Conservation (phyloP, 64 coral and sea anemone species). For the Dendrophyllia cribrosa region DNA sequence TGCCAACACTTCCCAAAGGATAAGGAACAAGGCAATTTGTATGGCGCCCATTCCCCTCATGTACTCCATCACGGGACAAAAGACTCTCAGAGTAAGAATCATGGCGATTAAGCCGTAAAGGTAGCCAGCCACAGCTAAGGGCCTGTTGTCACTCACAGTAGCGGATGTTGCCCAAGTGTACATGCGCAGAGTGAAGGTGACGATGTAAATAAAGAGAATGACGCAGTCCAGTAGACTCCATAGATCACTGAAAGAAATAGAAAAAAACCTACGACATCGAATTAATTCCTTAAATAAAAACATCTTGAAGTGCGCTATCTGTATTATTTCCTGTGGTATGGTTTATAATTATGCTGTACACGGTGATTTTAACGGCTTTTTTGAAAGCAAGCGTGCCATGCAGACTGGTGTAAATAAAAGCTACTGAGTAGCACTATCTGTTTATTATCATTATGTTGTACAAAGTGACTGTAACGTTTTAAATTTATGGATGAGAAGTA, state of each 20-base stretch:
- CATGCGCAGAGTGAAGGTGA: slow-evolving; percentile 10
- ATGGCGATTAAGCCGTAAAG: slow-evolving; percentile 6
- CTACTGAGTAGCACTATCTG: too few relatives aligned
- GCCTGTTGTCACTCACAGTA: not conserved
- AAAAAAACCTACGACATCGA: too few relatives aligned
- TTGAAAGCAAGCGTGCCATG: too few relatives aligned
- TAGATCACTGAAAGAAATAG: not conserved
- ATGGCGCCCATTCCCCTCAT: not conserved
- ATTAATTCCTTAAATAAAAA: too few relatives aligned
- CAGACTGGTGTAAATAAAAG: too few relatives aligned
- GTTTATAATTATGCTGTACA: too few relatives aligned
- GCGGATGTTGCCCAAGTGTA: not conserved
- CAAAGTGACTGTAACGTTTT: too few relatives aligned
- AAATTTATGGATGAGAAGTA: too few relatives aligned
- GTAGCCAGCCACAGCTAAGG: not conserved
- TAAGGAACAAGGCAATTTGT: not conserved
- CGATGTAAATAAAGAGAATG: not conserved
- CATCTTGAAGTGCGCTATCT: too few relatives aligned
- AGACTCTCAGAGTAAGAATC: not conserved
- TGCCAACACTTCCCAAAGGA: not conserved
- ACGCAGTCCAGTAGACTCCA: not conserved
- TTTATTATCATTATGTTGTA: too few relatives aligned
- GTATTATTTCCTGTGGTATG: too few relatives aligned
- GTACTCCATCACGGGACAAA: not conserved
- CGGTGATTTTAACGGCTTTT: too few relatives aligned